These are phyloP conservation scores for Eulimnadia texana DNA, from an alignment of 1,140 invertebrate species.

Conservation along the genomic window DNA sequence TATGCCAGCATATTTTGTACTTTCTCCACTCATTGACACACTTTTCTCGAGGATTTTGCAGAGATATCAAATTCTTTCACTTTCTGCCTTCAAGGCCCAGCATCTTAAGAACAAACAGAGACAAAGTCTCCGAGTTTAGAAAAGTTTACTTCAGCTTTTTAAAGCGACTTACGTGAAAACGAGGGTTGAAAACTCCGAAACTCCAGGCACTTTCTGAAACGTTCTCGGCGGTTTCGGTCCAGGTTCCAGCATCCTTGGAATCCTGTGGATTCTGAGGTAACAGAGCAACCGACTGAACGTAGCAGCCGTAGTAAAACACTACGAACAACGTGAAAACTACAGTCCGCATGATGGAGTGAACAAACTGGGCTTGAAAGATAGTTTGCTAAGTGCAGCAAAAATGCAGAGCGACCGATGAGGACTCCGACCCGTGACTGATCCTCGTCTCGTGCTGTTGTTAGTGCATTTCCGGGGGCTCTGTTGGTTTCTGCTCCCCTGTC, in stretches of 20 bases:
- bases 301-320: neutral
- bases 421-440: neutral
- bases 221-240: neutral
- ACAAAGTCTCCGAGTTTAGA: neutral
- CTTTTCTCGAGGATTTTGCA: too few relatives aligned
- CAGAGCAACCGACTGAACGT: neutral
- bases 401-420: neutral
- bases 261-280: neutral
- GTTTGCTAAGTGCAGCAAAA: neutral
- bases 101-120: too few relatives aligned
- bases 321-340: neutral
- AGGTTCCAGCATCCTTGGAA: neutral
- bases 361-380: neutral
- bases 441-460: neutral
- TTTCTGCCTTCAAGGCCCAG: neutral
- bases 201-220: too few relatives aligned
- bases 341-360: neutral
- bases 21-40: neutral
- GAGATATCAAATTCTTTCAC: neutral
- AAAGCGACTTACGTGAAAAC: neutral
- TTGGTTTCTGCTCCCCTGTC: neutral
- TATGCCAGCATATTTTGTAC: too few relatives aligned
- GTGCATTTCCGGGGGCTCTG: neutral
- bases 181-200: neutral
- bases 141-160: too few relatives aligned